Percentiles rank a stretch among this genome's conserved stretches.
Evolutionary conservation across 2,888 invertebrate genomes (phyloP).

Genomic region (Watsonalla cultraria): DNA sequence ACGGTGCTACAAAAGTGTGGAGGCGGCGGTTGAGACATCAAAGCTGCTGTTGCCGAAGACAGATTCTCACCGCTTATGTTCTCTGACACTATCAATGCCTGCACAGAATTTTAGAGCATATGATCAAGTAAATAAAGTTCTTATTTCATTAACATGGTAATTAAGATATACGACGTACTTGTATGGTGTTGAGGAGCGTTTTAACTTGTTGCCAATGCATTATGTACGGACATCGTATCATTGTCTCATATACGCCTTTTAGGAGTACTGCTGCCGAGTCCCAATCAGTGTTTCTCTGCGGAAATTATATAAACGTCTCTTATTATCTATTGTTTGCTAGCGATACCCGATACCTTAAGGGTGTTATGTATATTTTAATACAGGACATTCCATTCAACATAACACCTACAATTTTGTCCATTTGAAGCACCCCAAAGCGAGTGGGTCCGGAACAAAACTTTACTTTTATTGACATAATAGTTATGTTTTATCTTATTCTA

Average conservation of each 20-base stretch:
- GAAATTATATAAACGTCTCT: slow-evolving; percentile 8
- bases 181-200: slow-evolving; percentile 89
- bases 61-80: slow-evolving; percentile 83
- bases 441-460: too few relatives aligned
- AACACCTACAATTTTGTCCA: too few relatives aligned
- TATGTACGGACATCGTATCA: slow-evolving; percentile 95
- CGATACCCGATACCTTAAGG: too few relatives aligned
- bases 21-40: slow-evolving; percentile 95
- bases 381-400: too few relatives aligned
- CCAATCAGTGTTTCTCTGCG: slow-evolving; percentile 96
- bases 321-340: too few relatives aligned
- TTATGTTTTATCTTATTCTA: too few relatives aligned
- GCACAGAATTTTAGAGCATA: slow-evolving; percentile 20
- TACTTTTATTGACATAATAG: too few relatives aligned
- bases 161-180: slow-evolving; percentile 75
- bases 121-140: not conserved
- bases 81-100: slow-evolving; percentile 90
- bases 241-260: slow-evolving; percentile 96
- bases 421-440: too few relatives aligned
- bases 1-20: slow-evolving; percentile 97
- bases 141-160: not conserved
- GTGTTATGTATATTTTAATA: too few relatives aligned
- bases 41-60: slow-evolving; percentile 89
- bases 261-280: slow-evolving; percentile 96
- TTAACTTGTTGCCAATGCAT: slow-evolving; percentile 98